Evolutionary conservation across 2,888 invertebrate genomes (phyloP).

Genomic region (Nomada goodeniana): DNA sequence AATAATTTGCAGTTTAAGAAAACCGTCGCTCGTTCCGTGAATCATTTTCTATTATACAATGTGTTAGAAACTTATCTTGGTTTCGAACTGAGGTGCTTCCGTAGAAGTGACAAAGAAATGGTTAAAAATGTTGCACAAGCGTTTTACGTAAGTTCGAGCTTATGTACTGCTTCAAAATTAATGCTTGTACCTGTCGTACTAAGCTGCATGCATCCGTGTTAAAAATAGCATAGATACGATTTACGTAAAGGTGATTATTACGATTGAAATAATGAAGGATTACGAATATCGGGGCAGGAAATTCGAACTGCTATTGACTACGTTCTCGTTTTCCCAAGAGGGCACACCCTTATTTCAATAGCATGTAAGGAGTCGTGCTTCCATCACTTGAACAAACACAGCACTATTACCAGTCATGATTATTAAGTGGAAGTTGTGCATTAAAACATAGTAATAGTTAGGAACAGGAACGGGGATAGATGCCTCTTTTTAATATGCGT

Average conservation of each 20-base stretch:
- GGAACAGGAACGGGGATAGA: too few relatives aligned
- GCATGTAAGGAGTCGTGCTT: conserved; percentile 57
- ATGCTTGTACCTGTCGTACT: not conserved
- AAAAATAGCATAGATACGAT: not conserved
- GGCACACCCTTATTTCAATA: conserved; percentile 77
- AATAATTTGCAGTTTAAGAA: too few relatives aligned
- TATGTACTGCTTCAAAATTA: conserved; percentile 1
- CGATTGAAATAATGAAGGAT: not conserved
- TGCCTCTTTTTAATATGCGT: too few relatives aligned
- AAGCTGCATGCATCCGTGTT: not conserved
- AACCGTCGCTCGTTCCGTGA: too few relatives aligned
- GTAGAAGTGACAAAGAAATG: conserved; percentile 32
- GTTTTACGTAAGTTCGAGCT: conserved; percentile 50
- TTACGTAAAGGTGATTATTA: conserved; percentile 10
- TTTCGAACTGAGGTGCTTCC: conserved; percentile 25
- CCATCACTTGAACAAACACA: conserved; percentile 70
- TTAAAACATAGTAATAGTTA: not conserved
- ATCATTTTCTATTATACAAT: too few relatives aligned
- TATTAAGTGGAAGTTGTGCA: not conserved
- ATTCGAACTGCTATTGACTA: conserved; percentile 26
- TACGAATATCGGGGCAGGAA: not conserved
- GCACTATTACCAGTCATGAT: conserved; percentile 42
- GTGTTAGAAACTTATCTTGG: not conserved
- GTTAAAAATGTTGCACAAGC: conserved; percentile 54
- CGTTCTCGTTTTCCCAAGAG: conserved; percentile 31